Evolutionary conservation across 2,113 vertebrate species (phyloP).

Genomic region (Felis catus): F.catus_Fca126_mat1.0 CM031414.1:6987001-6987500

Average conservation of each 20-base stretch:
- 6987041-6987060: too few relatives aligned
- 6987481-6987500: not conserved
- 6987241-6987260: not conserved
- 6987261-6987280: not conserved
- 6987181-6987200: not conserved
- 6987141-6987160: not conserved
- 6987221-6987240: not conserved
- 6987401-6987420: not conserved
- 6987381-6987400: fast-evolving
- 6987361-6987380: not conserved
- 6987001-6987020: not conserved
- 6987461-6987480: not conserved
- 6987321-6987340: not conserved
- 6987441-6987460: not conserved
- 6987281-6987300: not conserved
- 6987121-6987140: not conserved
- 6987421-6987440: not conserved
- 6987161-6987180: not conserved
- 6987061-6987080: fast-evolving
- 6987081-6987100: fast-evolving
- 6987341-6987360: not conserved
- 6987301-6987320: not conserved
- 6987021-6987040: not conserved
- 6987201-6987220: not conserved
- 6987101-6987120: not conserved